A percentile compares a stretch with the other conserved stretches of the same genome.
Conservation (phyloP, 2,888 invertebrate species). For the Gastracanthus pulcherrimus region DNA sequence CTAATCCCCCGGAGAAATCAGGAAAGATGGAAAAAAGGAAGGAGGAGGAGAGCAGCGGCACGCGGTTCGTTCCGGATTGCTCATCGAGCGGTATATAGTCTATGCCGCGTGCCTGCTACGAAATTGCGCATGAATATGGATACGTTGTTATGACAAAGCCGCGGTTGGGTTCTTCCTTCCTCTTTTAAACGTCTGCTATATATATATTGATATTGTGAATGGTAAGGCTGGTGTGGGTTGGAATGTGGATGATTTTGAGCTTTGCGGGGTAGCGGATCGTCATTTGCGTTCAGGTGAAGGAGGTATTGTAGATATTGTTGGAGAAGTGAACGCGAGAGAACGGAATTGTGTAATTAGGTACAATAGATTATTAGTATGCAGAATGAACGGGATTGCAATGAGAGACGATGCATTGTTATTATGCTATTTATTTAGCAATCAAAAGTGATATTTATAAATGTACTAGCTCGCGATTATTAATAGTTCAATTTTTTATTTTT, state of each 20-base stretch:
- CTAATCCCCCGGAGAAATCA: constrained; percentile 47
- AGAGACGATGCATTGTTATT: too few species aligned
- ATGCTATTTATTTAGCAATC: too few species aligned
- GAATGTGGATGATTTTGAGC: not conserved
- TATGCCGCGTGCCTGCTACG: not conserved
- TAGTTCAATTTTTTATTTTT: too few species aligned
- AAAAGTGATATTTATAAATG: too few species aligned
- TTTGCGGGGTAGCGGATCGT: not conserved
- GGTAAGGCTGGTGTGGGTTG: not conserved
- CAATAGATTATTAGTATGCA: too few species aligned
- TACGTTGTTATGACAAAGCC: not conserved
- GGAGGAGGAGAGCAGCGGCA: not conserved
- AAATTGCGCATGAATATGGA: constrained; percentile 50
- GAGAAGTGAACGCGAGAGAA: too few species aligned
- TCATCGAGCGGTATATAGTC: constrained; percentile 18
- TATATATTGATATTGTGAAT: not conserved
- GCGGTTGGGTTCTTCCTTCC: not conserved
- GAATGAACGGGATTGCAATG: too few species aligned
- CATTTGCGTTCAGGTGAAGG: not conserved
- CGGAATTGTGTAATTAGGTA: too few species aligned
- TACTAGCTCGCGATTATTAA: too few species aligned
- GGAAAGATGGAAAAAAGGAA: constrained; percentile 32
- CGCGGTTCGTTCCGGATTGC: constrained; percentile 13
- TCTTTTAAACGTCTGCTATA: not conserved
- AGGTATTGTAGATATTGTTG: not conserved